Percentiles rank a stretch among this genome's conserved stretches.
These are phyloP conservation scores for Amiota minor DNA, from an alignment of 2,888 invertebrate genomes.

Conservation along the genomic window DNA sequence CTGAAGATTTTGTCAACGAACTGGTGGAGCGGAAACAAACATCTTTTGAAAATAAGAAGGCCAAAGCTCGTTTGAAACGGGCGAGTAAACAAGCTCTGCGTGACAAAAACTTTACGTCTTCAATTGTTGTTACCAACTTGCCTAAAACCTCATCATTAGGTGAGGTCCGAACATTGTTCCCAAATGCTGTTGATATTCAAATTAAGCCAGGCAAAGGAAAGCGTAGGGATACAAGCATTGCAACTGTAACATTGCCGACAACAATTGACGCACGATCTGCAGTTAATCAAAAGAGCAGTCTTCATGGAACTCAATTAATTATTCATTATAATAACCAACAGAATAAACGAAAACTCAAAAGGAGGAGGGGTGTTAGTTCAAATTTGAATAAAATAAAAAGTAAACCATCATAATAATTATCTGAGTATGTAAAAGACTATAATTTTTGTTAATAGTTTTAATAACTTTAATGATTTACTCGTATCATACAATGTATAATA, in stretches of 20 bases:
- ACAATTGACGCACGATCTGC: slow-evolving; percentile 62
- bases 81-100: slow-evolving; percentile 51
- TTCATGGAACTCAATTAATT: slow-evolving; percentile 55
- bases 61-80: slow-evolving; percentile 56
- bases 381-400: not conserved
- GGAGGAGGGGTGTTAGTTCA: not conserved
- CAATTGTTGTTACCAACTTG: slow-evolving; percentile 64
- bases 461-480: too few relatives aligned
- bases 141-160: slow-evolving; percentile 59
- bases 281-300: slow-evolving; percentile 50
- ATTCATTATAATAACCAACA: slow-evolving; percentile 59
- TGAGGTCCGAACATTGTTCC: slow-evolving; percentile 63
- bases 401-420: not conserved
- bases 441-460: too few relatives aligned
- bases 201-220: slow-evolving; percentile 56
- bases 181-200: slow-evolving; percentile 67
- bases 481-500: too few relatives aligned
- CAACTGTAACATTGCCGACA: slow-evolving; percentile 64
- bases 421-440: too few relatives aligned
- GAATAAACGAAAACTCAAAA: slow-evolving; percentile 31
- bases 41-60: slow-evolving; percentile 57
- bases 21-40: slow-evolving; percentile 59
- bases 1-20: slow-evolving; percentile 58
- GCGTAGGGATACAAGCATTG: slow-evolving; percentile 54
- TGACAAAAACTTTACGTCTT: slow-evolving; percentile 59